Conservation (phyloP, 2,113 vertebrate species). For the Mungos mungo region DNA sequence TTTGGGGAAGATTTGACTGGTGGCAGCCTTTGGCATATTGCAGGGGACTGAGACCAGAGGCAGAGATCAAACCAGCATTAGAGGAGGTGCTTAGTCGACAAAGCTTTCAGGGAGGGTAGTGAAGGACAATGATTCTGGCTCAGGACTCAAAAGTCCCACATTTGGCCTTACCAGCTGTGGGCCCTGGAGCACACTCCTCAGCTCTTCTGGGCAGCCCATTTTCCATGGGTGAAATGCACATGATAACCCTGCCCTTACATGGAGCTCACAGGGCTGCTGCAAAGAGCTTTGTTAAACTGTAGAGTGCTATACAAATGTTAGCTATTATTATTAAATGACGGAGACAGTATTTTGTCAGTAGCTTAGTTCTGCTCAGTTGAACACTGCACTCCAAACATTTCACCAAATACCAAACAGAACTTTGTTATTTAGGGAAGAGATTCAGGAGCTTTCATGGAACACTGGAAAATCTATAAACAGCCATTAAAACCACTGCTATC, state of each 20-base stretch:
- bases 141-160: background rate
- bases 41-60: background rate
- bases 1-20: background rate
- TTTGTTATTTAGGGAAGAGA: slow-evolving; percentile 60
- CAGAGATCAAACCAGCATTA: background rate
- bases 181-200: background rate
- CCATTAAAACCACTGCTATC: background rate
- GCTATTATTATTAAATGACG: slow-evolving; percentile 47
- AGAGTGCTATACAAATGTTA: slow-evolving; percentile 70
- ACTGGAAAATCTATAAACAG: slow-evolving; percentile 62
- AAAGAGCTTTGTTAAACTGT: slow-evolving; percentile 30
- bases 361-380: slow-evolving; percentile 64
- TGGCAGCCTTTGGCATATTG: too few species aligned
- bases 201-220: background rate
- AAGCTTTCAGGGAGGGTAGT: background rate
- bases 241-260: background rate
- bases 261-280: background rate
- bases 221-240: background rate
- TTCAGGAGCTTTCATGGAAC: slow-evolving; percentile 73
- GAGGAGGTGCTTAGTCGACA: background rate
- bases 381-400: slow-evolving; percentile 27
- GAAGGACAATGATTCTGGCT: background rate
- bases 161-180: background rate
- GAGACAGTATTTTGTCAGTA: slow-evolving; percentile 59
- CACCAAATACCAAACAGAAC: slow-evolving; percentile 58